Conservation (phyloP, 2,113 vertebrate species). For the Passer montanus region DNA sequence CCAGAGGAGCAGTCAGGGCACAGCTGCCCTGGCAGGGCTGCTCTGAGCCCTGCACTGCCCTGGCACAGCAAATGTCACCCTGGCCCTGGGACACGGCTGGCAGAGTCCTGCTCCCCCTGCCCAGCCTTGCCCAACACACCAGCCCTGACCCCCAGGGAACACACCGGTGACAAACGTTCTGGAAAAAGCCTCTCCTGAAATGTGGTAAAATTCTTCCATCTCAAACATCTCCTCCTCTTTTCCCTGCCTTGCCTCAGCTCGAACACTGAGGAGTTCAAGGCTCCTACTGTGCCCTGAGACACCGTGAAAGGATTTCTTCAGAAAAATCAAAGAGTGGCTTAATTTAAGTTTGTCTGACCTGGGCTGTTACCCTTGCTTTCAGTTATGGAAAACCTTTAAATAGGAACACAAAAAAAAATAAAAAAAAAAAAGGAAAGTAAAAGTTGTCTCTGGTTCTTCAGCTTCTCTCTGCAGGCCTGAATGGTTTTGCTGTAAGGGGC, state of each 20-base stretch:
- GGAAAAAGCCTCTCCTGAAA: background rate
- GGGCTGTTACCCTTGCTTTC: background rate
- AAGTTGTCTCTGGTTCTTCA: background rate
- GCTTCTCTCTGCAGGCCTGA: background rate
- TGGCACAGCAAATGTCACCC: background rate
- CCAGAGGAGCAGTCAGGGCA: background rate
- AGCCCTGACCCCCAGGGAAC: background rate
- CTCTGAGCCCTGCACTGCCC: background rate
- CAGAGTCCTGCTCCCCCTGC: background rate
- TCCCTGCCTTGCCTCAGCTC: background rate
- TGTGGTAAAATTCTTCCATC: background rate
- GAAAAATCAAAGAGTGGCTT: background rate
- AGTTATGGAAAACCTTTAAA: conserved; percentile 2
- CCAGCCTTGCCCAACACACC: background rate
- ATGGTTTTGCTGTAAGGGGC: background rate
- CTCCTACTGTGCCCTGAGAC: background rate
- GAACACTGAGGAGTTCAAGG: background rate
- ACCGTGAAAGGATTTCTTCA: background rate
- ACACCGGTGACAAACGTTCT: background rate
- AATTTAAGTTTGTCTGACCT: conserved; percentile 33
- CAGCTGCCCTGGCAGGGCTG: background rate
- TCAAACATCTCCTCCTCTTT: background rate
- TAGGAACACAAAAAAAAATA: background rate
- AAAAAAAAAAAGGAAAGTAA: background rate
- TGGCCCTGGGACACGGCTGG: rapidly evolving